Base-by-base conservation (phyloP, 2,888 invertebrate genomes). In the Polydrusus tereticollis region DNA sequence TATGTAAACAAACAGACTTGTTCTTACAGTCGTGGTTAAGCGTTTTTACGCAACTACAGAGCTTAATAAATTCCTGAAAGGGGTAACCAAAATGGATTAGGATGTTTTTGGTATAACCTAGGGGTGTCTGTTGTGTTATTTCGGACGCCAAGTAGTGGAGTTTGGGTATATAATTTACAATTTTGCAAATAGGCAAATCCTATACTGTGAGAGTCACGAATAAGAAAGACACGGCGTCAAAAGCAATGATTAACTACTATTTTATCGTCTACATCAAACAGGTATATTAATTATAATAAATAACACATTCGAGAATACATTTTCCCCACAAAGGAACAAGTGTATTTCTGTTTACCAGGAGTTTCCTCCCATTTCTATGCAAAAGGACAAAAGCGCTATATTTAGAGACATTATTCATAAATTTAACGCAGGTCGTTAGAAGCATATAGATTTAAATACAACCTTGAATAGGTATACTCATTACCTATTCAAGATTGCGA, bases 371-470 rank as follows among this genome's bases (percentile, higher is more conserved):
- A 41, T 58, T 58, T n/a, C 12, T 58, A 58, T 58, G 20, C 18
- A 21, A 23, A 58, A 41, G 1, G 1, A 14, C 36, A 10, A 21
- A 10, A 2, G 18, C 7, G 33, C 47, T 69, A 69, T 69, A 57
- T 63, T 45, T 23, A 26, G 63, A 16, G 12, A 16, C 63, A 69
- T 69, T 69, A 69, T 63, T 69, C 69, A 69, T 63, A 67, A 59
- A 64, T 64, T 64, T 23, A 47, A 52, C 50, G 21, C 38, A 52
- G 33, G 16, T 64, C 64, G 26, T 21, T 21, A 21, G 23, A 26
- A 14, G 29, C 20, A 21, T 33, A 26, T 57, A 36, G 59, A 67
- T 67, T 69, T 43, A 52, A 29, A 38, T 58, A 21, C 38, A 58
- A 36, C 69, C 69, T 69, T 69, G 63, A 16, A 18, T n/a, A n/a